Conservation (phyloP, 2,797 vertebrate genomes). For the Buphagus erythrorhynchus region DNA sequence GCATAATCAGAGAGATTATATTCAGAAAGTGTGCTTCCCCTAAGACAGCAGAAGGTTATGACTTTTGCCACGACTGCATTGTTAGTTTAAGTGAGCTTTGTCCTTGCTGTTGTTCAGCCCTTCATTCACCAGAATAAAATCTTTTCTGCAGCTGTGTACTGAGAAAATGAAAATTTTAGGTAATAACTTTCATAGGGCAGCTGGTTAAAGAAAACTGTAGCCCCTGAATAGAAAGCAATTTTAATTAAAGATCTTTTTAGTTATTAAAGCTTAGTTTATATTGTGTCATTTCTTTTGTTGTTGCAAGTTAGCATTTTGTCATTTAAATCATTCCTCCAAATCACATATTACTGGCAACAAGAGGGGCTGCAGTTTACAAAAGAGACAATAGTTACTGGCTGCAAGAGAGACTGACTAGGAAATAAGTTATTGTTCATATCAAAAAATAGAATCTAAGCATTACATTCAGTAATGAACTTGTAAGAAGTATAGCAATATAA, state of each 20-base stretch:
- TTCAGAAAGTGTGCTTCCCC: constrained; percentile 48
- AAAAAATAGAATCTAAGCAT: constrained; percentile 5
- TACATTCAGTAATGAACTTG: background rate
- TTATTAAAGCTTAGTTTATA: constrained; percentile 52
- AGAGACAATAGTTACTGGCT: background rate
- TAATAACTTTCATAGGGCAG: constrained; percentile 49
- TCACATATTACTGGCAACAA: background rate
- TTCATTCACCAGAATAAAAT: constrained; percentile 58
- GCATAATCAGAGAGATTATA: constrained; percentile 53
- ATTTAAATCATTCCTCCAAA: constrained; percentile 25
- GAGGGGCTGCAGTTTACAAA: constrained; percentile 39
- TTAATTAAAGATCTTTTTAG: constrained; percentile 46
- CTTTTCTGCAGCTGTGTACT: constrained; percentile 61
- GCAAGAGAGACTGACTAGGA: constrained; percentile 35
- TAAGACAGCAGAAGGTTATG: constrained; percentile 61
- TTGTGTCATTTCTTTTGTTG: constrained; percentile 40
- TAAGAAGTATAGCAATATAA: background rate
- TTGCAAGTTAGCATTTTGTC: constrained; percentile 34
- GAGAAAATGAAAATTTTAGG: constrained; percentile 51
- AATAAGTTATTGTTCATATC: constrained; percentile 38
- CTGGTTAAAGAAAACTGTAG: constrained; percentile 52
- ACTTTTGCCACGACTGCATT: constrained; percentile 49
- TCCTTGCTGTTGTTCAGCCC: constrained; percentile 51
- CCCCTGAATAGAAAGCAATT: constrained; percentile 19
- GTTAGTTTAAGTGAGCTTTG: constrained; percentile 66